These are phyloP conservation scores for Anabas testudineus DNA, from an alignment of 2,797 vertebrate genomes.

Conservation along the genomic window DNA sequence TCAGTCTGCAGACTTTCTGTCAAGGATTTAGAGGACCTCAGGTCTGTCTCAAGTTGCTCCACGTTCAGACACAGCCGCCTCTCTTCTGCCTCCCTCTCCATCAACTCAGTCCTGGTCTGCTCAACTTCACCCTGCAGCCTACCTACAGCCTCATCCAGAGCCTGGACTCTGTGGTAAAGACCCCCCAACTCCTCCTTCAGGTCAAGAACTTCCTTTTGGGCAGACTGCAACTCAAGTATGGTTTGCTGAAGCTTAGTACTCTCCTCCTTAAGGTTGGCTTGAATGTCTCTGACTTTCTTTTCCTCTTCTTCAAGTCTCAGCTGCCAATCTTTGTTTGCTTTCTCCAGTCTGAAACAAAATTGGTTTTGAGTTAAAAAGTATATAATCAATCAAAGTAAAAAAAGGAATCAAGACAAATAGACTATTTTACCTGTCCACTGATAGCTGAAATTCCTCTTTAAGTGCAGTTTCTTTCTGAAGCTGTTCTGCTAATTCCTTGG, in stretches of 20 bases:
- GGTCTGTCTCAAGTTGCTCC: conserved; percentile 92
- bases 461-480: conserved; percentile 83
- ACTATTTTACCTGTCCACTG: conserved; percentile 77
- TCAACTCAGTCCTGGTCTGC: conserved; percentile 79
- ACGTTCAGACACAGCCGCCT: conserved; percentile 86
- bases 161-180: conserved; percentile 78
- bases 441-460: conserved; percentile 86
- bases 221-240: conserved; percentile 74
- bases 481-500: conserved; percentile 84
- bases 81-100: conserved; percentile 86
- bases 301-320: conserved; percentile 79
- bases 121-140: conserved; percentile 81
- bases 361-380: conserved; percentile 6
- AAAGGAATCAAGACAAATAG: not conserved
- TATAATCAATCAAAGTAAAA: not conserved
- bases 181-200: conserved; percentile 83
- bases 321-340: conserved; percentile 81
- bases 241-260: conserved; percentile 76
- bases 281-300: conserved; percentile 77
- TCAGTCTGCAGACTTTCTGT: conserved; percentile 88
- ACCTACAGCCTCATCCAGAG: conserved; percentile 86
- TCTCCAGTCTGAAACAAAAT: conserved; percentile 84
- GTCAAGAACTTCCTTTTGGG: conserved; percentile 72
- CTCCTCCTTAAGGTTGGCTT: conserved; percentile 83
- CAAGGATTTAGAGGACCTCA: conserved; percentile 89